phyloP scores from a whole-genome alignment of 2,113 vertebrate genomes.

The Cyanistes caeruleus region DNA sequence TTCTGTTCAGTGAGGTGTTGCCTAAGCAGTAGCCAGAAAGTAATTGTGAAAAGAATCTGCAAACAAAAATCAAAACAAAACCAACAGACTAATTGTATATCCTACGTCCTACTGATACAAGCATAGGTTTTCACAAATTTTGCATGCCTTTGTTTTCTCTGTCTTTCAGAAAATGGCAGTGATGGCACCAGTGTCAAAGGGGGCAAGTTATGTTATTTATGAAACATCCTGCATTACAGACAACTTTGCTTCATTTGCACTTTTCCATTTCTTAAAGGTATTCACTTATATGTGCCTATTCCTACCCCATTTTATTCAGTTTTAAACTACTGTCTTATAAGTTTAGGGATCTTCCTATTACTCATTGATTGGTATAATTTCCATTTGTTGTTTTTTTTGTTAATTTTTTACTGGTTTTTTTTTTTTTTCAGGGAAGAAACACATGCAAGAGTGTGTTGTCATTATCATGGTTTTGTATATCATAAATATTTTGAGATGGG shows the following conservation, averaged over 20 bases:
- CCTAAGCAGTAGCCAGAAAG: constrained; percentile 95
- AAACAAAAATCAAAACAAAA: constrained; percentile 50
- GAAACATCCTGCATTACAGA: not conserved
- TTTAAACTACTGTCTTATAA: not conserved
- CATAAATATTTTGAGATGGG: not conserved
- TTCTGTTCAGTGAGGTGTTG: constrained; percentile 92
- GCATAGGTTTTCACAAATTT: not conserved
- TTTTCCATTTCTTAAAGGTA: not conserved
- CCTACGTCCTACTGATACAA: not conserved
- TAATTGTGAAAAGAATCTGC: constrained; percentile 92
- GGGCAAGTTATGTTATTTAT: not conserved
- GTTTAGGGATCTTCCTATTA: not conserved
- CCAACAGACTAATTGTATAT: constrained; percentile 40
- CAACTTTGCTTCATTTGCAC: not conserved
- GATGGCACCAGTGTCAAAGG: not conserved
- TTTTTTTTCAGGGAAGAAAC: not conserved
- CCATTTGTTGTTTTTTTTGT: not conserved
- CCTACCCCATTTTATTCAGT: not conserved
- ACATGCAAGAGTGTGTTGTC: not conserved
- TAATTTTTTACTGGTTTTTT: not conserved
- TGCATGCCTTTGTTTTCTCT: not conserved
- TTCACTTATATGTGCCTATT: not conserved
- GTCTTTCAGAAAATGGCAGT: not conserved
- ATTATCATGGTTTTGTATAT: not conserved
- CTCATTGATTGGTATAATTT: not conserved